Evolutionary conservation across 2,888 invertebrate genomes (phyloP), one percentile per base, ranked within the genome.

Genomic region (Drosophila paramelanica): DNA sequence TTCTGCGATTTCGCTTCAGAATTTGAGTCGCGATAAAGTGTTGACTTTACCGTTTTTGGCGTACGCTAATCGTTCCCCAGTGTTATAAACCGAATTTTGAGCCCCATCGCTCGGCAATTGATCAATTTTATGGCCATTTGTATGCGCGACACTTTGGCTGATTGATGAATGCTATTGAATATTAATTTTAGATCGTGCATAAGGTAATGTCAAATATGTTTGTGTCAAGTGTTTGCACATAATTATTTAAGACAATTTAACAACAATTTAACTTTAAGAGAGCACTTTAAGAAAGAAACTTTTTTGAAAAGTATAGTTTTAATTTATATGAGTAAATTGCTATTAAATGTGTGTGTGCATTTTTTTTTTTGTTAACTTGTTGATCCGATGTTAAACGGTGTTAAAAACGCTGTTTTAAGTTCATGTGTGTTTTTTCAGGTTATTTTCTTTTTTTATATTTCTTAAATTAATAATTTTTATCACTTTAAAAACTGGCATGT

Each of bases 131-230:
- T 55, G 7, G 14, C 45, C 20, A 75, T 67, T 67, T 56, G 43
- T 13, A 67, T 67, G 66, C 56, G 42, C 27, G 27, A 47, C 66
- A 36, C 31, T 23, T 67, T 43, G 2, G 23, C 33, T 33, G 39
- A 66, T 53, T 66, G 65, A 51, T 51, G 39, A 66, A 38, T 66
- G 51, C 46, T 65, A 65, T 65, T 65, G 31, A 39, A 36, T 53
- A 53, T 38, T 17, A 23, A 1, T 42, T 49, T 67, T 14, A n/a
- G 31, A 45, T 49, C 49, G 43, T 13, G 25, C 39, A 20, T 38
- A 66, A 67, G 66, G 67, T 67, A 67, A 67, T 20, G 43, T 56
- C 43, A 55, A 55, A 55, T 33, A 17, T 31, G 56, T 33, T 57
- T 13, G 13, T 25, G 33, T n/a, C 33, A 47, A 56, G 47, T 56